phyloP scores from a whole-genome alignment of 2,797 vertebrate genomes.

The Myotis planiceps region DNA sequence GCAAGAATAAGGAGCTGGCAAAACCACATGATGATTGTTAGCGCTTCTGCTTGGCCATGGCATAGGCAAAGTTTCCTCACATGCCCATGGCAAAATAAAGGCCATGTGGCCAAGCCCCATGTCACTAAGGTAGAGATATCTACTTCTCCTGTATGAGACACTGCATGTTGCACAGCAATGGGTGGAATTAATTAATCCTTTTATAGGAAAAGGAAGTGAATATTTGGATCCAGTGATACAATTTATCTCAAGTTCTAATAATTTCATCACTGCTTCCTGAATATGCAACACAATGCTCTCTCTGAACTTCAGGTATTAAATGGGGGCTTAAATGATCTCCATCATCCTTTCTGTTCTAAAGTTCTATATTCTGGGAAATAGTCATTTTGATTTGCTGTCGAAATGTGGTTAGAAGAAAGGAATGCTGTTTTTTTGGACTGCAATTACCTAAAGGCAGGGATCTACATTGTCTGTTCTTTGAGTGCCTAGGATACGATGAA shows the following conservation, averaged over 20 bases:
- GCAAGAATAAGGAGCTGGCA: neutral
- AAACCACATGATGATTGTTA: neutral
- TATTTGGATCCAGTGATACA: neutral
- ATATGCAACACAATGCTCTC: neutral
- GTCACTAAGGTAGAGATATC: neutral
- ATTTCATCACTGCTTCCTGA: constrained; percentile 9
- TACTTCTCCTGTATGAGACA: neutral
- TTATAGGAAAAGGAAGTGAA: neutral
- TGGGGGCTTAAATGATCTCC: neutral
- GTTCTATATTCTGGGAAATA: constrained; percentile 20
- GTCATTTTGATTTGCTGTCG: neutral
- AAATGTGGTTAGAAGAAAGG: neutral
- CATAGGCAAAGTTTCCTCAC: neutral
- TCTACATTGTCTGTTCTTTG: neutral
- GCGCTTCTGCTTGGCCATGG: neutral
- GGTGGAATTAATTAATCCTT: neutral
- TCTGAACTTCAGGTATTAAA: neutral
- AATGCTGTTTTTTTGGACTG: neutral
- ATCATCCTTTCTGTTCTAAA: neutral
- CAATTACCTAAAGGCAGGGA: neutral
- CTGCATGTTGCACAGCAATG: neutral
- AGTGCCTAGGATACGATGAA: neutral
- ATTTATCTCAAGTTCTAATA: neutral
- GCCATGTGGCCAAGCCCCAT: neutral
- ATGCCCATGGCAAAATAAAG: neutral